These are phyloP conservation scores for Hystrix brachyura DNA, from an alignment of 2,113 vertebrate species.

Conservation along the genomic window DNA sequence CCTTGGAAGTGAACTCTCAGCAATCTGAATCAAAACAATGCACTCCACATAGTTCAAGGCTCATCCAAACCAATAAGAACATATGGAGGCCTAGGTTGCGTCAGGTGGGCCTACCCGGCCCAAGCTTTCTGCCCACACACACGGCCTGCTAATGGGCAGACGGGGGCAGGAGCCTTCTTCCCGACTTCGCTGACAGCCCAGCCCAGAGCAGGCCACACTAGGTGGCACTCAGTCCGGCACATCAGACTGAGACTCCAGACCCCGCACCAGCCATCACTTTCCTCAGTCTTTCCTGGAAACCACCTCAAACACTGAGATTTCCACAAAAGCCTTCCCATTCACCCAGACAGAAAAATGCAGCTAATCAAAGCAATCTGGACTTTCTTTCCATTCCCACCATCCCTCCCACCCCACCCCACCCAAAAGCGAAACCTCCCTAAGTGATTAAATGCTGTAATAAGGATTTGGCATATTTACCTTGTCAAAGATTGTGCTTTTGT, in stretches of 20 bases:
- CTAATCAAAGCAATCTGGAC: constrained; percentile 82
- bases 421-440: constrained; percentile 61
- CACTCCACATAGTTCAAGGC: background rate
- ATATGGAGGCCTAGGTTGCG: background rate
- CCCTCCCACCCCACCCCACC: constrained; percentile 35
- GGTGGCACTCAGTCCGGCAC: background rate
- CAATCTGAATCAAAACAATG: background rate
- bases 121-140: background rate
- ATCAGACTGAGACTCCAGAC: background rate
- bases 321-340: constrained; percentile 67
- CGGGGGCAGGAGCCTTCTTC: background rate
- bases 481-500: constrained; percentile 56
- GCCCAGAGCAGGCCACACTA: background rate
- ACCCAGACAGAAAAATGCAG: constrained; percentile 81
- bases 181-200: background rate
- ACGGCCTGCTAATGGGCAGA: background rate
- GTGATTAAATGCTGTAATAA: constrained; percentile 72
- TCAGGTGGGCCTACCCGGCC: background rate
- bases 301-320: constrained; percentile 71
- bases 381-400: constrained; percentile 76
- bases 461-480: constrained; percentile 63
- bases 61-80: background rate
- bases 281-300: constrained; percentile 70
- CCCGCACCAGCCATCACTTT: background rate
- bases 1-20: background rate